Base-by-base conservation (phyloP, 2,888 invertebrate genomes). In the Argyresthia albistria region DNA sequence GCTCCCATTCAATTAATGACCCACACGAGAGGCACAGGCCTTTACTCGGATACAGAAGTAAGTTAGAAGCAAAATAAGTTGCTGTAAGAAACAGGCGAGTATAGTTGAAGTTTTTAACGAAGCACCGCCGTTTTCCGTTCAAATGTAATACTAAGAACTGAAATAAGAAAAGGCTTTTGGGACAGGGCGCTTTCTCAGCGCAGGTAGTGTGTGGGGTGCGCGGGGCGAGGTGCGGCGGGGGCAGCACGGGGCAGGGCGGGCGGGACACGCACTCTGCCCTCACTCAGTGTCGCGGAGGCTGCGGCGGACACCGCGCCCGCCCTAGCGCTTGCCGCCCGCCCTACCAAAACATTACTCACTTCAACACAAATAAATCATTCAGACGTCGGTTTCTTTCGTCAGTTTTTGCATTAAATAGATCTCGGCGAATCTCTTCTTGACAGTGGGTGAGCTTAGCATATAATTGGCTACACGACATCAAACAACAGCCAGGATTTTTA, bases 241-340 rank as follows among this genome's bases (percentile, higher is more conserved):
- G 62, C 63, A 59, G 61, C 53, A 53, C 60, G 60, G 59, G 60
- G 50, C 60, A 25, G 25, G 25, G 60, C 61, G 65, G 63, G 66
- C 60, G 62, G 56, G 60, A 62, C 56, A 61, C 57, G 63, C 55
- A 55, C 56, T 62, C 25, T 59, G 53, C 53, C 51, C 58, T 64
- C 71, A 73, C 72, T 80, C 84, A 88, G 88, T 88, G 72, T 76
- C 78, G 79, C 81, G 86, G 87, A 88, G 83, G 86, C 88, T 87
- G 88, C 79, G 82, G 80, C 70, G 60, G 62, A 65, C 60, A 65
- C 63, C 63, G 73, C 77, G 81, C 71, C 76, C 79, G 80, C 77
- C 77, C 76, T 70, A 56, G 63, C 66, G 65, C 57, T 65, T 66
- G 61, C 58, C 60, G 58, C 49, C 53, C 48, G 53, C 62, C 46